Evolutionary conservation across 2,888 invertebrate species (phyloP), one percentile per base, ranked within the genome.

Genomic region (Argyra leucocephala): DNA sequence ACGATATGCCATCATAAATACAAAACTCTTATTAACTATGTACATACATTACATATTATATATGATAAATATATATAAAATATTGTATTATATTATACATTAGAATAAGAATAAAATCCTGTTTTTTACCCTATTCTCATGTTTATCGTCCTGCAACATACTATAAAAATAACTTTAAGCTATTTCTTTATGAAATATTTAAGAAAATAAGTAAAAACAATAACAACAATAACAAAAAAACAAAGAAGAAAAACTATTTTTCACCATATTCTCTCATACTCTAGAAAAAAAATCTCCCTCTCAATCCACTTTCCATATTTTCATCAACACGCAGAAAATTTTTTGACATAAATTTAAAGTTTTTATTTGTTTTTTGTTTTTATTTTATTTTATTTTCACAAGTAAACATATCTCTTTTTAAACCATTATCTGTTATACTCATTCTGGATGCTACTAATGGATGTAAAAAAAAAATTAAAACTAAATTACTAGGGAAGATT

Each of bases 131-230:
- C 12, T 31, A 31, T 31, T 31, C 31, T 7, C 2, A 2, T 6
- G 1, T 10, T 31, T 31, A 31, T 31, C 31, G 31, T 31, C 31
- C 31, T 31, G 31, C 31, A 31, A 31, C 31, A 31, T 10, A 31
- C 37, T 37, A 37, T 12, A 48, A 15, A 15, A 48, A 48, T 18
- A 48, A 37, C 48, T 48, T 48, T 18, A 48, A 48, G 48, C 18
- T 48, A 48, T 48, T n/a, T 48, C 48, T 48, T 48, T 48, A 48
- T 48, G 48, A 48, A 18, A 48, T 48, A 48, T 48, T 48, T 48
- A 48, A 48, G 48, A 48, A 31, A 31, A 31, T 31, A 31, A 31
- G 12, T n/a, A 31, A 31, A 26, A 26, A 26, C 26, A 26, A 31
- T 10, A 31, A 31, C 31, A 31, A 37, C 12, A 37, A 37, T 12